A percentile compares a stretch with the other conserved stretches of the same genome.
phyloP scores from a whole-genome alignment of 2,797 vertebrate species.

The Cryptoblepharus egeriae region DNA sequence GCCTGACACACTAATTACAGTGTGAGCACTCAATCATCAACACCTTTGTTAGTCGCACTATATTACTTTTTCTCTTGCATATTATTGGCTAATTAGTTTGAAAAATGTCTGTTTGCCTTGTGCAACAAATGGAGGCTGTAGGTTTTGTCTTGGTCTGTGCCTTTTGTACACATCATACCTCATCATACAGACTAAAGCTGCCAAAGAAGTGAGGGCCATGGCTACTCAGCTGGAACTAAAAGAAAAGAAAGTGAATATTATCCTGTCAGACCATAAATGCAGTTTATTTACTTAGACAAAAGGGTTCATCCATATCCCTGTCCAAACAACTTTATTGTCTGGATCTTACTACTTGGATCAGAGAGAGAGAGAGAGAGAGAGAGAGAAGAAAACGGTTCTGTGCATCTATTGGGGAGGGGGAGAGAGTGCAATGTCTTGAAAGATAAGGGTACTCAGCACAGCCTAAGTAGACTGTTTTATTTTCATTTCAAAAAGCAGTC shows the following conservation, averaged over 20 bases:
- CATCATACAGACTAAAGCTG: slow-evolving; percentile 83
- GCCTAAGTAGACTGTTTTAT: slow-evolving; percentile 88
- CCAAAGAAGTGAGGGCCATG: slow-evolving; percentile 84
- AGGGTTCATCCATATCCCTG: slow-evolving; percentile 94
- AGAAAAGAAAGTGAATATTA: slow-evolving; percentile 91
- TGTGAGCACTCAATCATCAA: slow-evolving; percentile 99
- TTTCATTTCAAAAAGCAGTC: slow-evolving; percentile 88
- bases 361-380: slow-evolving; percentile 47
- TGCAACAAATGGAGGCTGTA: slow-evolving; percentile 86
- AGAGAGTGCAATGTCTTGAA: slow-evolving; percentile 82
- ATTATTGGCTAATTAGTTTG: slow-evolving; percentile 99
- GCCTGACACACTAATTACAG: slow-evolving; percentile 99
- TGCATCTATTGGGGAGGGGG: slow-evolving; percentile 83
- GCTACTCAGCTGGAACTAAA: slow-evolving; percentile 89
- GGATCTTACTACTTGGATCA: slow-evolving; percentile 81
- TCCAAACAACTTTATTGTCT: slow-evolving; percentile 95
- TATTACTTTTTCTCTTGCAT: slow-evolving; percentile 91
- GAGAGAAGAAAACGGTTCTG: slow-evolving; percentile 73
- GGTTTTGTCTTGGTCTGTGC: slow-evolving; percentile 85
- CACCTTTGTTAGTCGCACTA: slow-evolving; percentile 98
- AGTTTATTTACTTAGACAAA: slow-evolving; percentile 99
- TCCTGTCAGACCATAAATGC: slow-evolving; percentile 91
- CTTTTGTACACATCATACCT: slow-evolving; percentile 89
- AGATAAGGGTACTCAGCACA: slow-evolving; percentile 86
- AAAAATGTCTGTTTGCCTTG: slow-evolving; percentile 98